Base-by-base conservation (phyloP, 2,797 vertebrate genomes). In the Takifugu rubripes region DNA sequence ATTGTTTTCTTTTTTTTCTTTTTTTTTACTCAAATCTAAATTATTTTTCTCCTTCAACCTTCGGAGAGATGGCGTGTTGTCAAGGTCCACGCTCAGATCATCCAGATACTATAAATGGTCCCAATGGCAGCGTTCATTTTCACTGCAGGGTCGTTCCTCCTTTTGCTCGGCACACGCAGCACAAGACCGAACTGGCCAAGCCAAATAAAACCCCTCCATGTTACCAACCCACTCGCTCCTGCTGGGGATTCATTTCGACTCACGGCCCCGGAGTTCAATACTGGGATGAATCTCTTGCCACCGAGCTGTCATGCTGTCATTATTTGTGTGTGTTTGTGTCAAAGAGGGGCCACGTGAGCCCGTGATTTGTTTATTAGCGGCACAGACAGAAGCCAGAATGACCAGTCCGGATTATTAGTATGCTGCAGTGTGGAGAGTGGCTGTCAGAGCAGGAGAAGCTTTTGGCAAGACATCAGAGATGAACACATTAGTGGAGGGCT, bases 291-390 rank as follows among this genome's bases (percentile, higher is more conserved):
- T 82, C 61, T 74, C 64, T 77, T 73, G 74, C 77, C 73, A 73
- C 64, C n/a, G 71, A 74, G 74, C 74, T 76, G 81, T 78, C 81
- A 74, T 59, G 52, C 49, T n/a, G 24, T 71, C 75, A 61, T 75
- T 80, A 70, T 84, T 81, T 79, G 87, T 86, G 71, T 84, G 77
- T 78, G 71, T 77, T 73, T 76, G 75, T 68, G 81, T 81, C 82
- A 81, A 69, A 64, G 79, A 64, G 55, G 2, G 55, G 60, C 75
- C 61, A 66, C 70, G 65, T 52, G 57, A 79, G 68, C 31, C 27
- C 72, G 52, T 82, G 84, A 81, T 87, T 78, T 83, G 72, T 85
- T 68, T 52, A 56, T 64, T 62, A 71, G 69, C 57, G 55, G 61
- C 79, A 77, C 72, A 73, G 84, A 70, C 73, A 72, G 68, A 73